phyloP scores from a whole-genome alignment of 2,888 invertebrate genomes.

The Xestia xanthographa region DNA sequence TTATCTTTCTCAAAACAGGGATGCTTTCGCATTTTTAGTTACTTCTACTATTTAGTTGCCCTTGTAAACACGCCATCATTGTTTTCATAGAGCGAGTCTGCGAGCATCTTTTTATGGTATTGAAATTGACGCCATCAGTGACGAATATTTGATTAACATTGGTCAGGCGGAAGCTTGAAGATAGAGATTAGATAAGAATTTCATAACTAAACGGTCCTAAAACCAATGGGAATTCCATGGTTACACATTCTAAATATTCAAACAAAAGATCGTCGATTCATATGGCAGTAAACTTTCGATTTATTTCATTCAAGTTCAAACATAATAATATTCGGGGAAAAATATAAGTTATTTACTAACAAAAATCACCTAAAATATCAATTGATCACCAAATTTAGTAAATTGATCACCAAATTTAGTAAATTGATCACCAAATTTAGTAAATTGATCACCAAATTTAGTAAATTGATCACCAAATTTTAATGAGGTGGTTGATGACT shows the following conservation, averaged over 20 bases:
- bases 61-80: background rate
- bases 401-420: too few relatives aligned
- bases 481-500: too few relatives aligned
- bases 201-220: background rate
- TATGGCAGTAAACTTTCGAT: background rate
- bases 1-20: background rate
- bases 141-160: conserved; percentile 8
- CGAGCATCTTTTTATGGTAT: background rate
- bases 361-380: too few relatives aligned
- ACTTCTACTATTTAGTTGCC: background rate
- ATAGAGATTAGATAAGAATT: background rate
- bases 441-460: too few relatives aligned
- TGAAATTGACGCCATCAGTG: conserved; percentile 1
- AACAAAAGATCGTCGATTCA: background rate
- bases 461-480: too few relatives aligned
- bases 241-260: background rate
- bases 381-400: too few relatives aligned
- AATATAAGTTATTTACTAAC: too few relatives aligned
- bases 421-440: too few relatives aligned
- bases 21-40: background rate
- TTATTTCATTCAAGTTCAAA: background rate
- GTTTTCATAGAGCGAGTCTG: background rate
- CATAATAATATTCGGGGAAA: too few relatives aligned
- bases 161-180: conserved; percentile 25
- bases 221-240: background rate